A percentile compares a stretch with the other conserved stretches of the same genome.
Conservation (phyloP, 37 sponge, comb jelly and placozoan genomes). For the Theonella swinhoei region DNA sequence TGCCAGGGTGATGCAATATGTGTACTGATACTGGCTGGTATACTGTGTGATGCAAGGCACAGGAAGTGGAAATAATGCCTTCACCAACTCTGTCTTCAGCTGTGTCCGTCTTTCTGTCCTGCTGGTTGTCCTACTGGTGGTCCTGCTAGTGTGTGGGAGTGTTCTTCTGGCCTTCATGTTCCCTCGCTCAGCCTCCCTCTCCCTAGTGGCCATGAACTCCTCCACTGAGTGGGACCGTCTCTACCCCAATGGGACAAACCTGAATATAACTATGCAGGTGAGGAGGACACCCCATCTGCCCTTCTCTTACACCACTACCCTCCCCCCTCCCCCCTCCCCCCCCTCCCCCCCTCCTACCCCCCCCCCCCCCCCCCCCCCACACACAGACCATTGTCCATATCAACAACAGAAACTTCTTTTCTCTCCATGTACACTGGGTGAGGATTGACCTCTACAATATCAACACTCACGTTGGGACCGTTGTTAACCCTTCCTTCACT, state of each 20-base stretch:
- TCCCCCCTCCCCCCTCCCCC: background rate
- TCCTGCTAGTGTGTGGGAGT: slow-evolving; percentile 24
- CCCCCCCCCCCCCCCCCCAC: background rate
- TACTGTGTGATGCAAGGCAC: no score
- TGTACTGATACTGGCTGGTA: no score
- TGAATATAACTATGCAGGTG: background rate
- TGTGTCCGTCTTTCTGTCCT: slow-evolving; percentile 18
- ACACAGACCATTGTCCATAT: slow-evolving; percentile 28
- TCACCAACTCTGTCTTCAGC: no score
- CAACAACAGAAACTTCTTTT: slow-evolving; percentile 58
- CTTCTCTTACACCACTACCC: background rate
- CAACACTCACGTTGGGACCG: slow-evolving; percentile 17
- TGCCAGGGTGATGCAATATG: no score
- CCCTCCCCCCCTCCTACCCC: background rate
- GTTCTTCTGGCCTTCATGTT: slow-evolving; percentile 44
- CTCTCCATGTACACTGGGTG: slow-evolving; percentile 26
- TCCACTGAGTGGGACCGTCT: background rate
- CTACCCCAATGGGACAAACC: background rate
- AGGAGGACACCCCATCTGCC: background rate
- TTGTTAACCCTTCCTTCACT: background rate
- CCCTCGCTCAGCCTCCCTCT: slow-evolving; percentile 31
- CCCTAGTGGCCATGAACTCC: background rate
- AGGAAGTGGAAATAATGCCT: no score
- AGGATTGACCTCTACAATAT: slow-evolving; percentile 37
- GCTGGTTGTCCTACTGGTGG: slow-evolving; percentile 9